These are phyloP conservation scores for Salvelinus sp. DNA, from an alignment of 2,113 vertebrate genomes.

Conservation along the genomic window DNA sequence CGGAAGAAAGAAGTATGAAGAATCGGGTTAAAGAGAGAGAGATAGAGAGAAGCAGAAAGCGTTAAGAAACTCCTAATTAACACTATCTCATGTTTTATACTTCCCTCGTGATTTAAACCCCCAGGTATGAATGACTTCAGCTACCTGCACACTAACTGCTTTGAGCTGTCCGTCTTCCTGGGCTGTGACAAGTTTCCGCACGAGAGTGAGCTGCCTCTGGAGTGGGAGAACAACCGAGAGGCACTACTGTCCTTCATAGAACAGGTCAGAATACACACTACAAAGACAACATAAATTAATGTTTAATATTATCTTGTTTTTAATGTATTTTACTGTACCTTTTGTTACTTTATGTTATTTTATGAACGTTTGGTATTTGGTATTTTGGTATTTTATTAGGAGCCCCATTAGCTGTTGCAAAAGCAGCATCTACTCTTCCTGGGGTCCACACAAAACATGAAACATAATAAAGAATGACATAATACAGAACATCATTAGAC, in stretches of 20 bases:
- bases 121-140: conserved; percentile 97
- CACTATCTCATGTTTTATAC: neutral
- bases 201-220: conserved; percentile 81
- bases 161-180: conserved; percentile 90
- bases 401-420: too few species aligned
- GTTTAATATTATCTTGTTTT: too few species aligned
- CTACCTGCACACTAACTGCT: conserved; percentile 94
- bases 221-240: conserved; percentile 96
- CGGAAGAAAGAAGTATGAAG: too few species aligned
- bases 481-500: too few species aligned
- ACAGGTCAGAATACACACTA: conserved; percentile 74
- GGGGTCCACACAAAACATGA: too few species aligned
- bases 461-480: too few species aligned
- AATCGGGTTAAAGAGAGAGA: neutral
- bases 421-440: too few species aligned
- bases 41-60: neutral
- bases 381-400: too few species aligned
- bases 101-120: neutral
- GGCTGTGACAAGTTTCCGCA: conserved; percentile 98
- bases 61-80: neutral
- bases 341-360: too few species aligned
- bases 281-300: too few species aligned
- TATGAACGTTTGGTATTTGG: too few species aligned
- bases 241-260: conserved; percentile 93
- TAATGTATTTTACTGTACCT: too few species aligned